These are phyloP conservation scores for Grammomys surdaster DNA, from an alignment of 2,113 vertebrate genomes.

Conservation along the genomic window DNA sequence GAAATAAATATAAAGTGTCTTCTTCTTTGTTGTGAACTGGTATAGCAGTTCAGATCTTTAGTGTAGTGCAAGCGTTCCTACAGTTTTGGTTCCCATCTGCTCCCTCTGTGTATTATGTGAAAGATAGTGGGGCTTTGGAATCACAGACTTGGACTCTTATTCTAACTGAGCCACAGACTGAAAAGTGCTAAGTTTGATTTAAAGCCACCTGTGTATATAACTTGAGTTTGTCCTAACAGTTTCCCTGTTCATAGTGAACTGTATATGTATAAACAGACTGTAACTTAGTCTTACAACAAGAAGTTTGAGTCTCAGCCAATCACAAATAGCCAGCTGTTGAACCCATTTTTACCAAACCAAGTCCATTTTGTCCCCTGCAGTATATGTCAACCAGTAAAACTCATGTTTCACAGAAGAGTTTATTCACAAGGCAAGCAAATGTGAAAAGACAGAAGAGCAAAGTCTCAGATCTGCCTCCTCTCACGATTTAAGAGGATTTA, in stretches of 20 bases:
- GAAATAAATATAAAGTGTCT: not conserved
- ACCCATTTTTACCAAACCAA: not conserved
- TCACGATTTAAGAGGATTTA: not conserved
- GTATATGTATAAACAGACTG: constrained; percentile 18
- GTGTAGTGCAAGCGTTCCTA: not conserved
- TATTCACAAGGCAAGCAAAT: not conserved
- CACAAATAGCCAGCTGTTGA: not conserved
- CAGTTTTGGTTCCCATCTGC: not conserved
- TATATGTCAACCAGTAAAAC: not conserved
- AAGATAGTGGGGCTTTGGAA: not conserved
- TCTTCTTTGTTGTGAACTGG: not conserved
- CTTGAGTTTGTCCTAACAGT: not conserved
- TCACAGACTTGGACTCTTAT: not conserved
- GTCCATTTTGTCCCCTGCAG: not conserved
- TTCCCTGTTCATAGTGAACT: constrained; percentile 11
- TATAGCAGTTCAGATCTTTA: not conserved
- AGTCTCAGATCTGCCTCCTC: not conserved
- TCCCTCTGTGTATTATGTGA: not conserved
- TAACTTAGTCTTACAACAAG: not conserved
- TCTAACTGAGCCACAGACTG: not conserved
- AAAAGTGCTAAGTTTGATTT: constrained; percentile 18
- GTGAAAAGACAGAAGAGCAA: not conserved
- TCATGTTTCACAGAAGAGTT: not conserved
- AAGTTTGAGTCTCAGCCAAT: not conserved
- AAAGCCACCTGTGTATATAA: not conserved